Conservation (phyloP, 2,797 vertebrate genomes). For the Scolopax rusticola region DNA sequence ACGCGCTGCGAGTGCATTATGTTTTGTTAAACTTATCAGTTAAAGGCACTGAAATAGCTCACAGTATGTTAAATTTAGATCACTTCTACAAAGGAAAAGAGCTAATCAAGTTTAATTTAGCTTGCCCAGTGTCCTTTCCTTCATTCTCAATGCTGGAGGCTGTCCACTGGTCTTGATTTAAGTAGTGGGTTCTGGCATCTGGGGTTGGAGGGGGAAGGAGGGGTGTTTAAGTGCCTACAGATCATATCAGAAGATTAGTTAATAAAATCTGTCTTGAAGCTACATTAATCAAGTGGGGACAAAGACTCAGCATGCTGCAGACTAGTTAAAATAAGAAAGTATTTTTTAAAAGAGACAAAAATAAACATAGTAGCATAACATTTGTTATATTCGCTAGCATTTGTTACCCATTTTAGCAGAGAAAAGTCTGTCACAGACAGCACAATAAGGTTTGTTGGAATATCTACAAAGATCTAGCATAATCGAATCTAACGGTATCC, state of each 20-base stretch:
- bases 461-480: neutral
- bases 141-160: constrained; percentile 11
- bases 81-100: constrained; percentile 66
- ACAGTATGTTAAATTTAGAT: constrained; percentile 59
- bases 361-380: neutral
- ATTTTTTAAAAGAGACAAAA: constrained; percentile 31
- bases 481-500: neutral
- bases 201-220: neutral
- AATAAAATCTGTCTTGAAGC: constrained; percentile 20
- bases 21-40: constrained; percentile 58
- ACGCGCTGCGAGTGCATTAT: neutral
- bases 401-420: neutral
- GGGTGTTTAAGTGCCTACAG: neutral
- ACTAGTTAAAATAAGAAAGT: neutral
- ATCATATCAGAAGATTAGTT: constrained; percentile 39
- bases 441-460: neutral
- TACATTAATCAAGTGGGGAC: constrained; percentile 18
- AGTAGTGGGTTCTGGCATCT: neutral
- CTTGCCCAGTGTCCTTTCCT: constrained; percentile 3
- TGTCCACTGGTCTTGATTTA: neutral
- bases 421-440: neutral
- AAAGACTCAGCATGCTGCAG: neutral
- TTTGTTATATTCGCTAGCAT: neutral
- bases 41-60: constrained; percentile 61
- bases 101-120: constrained; percentile 18